Percentiles rank a stretch among this genome's conserved stretches.
phyloP scores from a whole-genome alignment of 2,113 vertebrate genomes.

The Megaceryle torquata region DNA sequence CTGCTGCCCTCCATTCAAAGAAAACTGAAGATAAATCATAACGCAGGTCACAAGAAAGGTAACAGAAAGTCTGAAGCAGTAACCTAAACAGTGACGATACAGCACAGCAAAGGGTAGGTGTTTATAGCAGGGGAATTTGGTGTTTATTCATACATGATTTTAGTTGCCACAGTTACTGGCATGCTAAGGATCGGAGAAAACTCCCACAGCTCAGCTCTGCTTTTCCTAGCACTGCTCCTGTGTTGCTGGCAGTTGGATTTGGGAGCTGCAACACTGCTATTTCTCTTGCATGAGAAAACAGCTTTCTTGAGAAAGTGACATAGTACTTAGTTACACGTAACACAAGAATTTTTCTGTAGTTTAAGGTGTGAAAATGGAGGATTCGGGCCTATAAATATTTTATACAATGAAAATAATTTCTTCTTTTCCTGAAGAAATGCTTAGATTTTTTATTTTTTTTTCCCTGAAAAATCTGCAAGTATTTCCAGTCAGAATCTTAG shows the following conservation, averaged over 20 bases:
- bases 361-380: not conserved
- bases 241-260: not conserved
- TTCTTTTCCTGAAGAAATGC: not conserved
- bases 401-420: not conserved
- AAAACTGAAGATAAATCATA: not conserved
- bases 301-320: not conserved
- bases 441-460: not conserved
- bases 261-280: not conserved
- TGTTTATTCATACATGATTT: not conserved
- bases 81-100: not conserved
- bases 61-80: not conserved
- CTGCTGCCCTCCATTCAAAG: not conserved
- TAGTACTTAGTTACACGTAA: not conserved
- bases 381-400: not conserved
- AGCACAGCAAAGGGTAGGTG: not conserved
- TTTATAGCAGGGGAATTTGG: not conserved
- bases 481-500: not conserved
- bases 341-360: not conserved
- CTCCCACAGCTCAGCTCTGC: slow-evolving; percentile 13
- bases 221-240: slow-evolving; percentile 17
- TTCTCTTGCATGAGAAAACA: not conserved
- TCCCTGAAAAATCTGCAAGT: not conserved
- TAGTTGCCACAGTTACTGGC: slow-evolving; percentile 11
- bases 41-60: not conserved
- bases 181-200: not conserved